phyloP scores from a whole-genome alignment of 2,113 vertebrate genomes.

The Antigone vipio region DNA sequence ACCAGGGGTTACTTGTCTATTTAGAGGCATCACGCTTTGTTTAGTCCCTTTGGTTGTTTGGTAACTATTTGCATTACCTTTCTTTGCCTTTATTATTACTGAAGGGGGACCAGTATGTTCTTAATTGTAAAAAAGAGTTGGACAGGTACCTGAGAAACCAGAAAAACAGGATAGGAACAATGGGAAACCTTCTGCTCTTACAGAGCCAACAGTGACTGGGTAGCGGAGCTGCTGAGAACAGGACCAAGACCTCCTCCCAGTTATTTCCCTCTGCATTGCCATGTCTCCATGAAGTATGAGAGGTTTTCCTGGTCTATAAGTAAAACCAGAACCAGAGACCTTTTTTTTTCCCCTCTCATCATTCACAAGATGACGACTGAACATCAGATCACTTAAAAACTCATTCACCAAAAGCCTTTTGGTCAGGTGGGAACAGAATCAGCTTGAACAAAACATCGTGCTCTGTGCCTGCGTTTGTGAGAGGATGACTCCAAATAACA shows the following conservation, averaged over 20 bases:
- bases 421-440: neutral
- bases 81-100: constrained; percentile 14
- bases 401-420: constrained; percentile 20
- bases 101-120: neutral
- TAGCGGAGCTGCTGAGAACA: neutral
- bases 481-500: constrained; percentile 28
- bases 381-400: constrained; percentile 9
- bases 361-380: neutral
- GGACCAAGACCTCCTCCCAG: neutral
- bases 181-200: neutral
- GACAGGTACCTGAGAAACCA: constrained; percentile 34
- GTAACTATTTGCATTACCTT: constrained; percentile 47
- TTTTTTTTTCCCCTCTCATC: neutral
- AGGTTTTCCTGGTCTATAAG: neutral
- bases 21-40: neutral
- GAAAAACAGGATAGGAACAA: constrained; percentile 36
- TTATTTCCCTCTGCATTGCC: neutral
- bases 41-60: neutral
- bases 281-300: accelerated
- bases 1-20: neutral
- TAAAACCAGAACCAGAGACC: neutral
- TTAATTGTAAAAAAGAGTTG: neutral
- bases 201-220: neutral
- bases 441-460: neutral
- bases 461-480: neutral